Evolutionary conservation across 2,888 invertebrate species (phyloP).

Genomic region (Hirtodrosophila trivittata): DNA sequence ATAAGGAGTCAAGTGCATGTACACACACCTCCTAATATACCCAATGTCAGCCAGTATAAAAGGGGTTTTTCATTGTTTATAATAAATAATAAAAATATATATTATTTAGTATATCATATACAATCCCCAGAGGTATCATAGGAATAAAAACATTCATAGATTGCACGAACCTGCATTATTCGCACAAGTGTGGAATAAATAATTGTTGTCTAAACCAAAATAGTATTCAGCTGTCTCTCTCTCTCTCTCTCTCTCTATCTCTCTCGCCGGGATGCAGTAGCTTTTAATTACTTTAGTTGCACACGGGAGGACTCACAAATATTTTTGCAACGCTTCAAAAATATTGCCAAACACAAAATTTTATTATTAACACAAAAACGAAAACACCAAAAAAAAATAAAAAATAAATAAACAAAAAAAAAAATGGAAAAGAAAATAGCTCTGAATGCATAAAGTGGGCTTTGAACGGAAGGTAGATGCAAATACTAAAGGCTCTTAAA

Average conservation of each 20-base stretch:
- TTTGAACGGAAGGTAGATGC: slow-evolving; percentile 57
- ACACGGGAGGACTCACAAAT: slow-evolving; percentile 34
- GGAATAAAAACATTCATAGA: too few species aligned
- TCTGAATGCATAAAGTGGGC: slow-evolving; percentile 52
- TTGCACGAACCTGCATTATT: too few species aligned
- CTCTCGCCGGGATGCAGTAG: background rate
- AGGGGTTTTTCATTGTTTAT: too few species aligned
- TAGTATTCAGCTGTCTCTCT: background rate
- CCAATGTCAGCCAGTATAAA: too few species aligned
- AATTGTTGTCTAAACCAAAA: background rate
- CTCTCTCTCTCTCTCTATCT: background rate
- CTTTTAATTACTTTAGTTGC: slow-evolving; percentile 59
- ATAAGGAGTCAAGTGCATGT: too few species aligned
- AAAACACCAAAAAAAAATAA: slow-evolving; percentile 10
- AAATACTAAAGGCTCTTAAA: slow-evolving; percentile 59
- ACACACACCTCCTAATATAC: too few species aligned
- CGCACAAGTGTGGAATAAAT: too few species aligned
- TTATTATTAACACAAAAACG: slow-evolving; percentile 23
- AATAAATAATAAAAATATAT: too few species aligned
- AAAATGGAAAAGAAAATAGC: background rate
- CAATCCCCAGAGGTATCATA: too few species aligned
- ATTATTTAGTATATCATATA: too few species aligned
- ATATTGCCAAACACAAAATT: slow-evolving; percentile 31
- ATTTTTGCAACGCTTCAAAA: slow-evolving; percentile 53
- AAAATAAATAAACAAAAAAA: slow-evolving; percentile 2